A percentile compares a stretch with the other conserved stretches of the same genome.
phyloP scores from a whole-genome alignment of 64 coral and sea anemone genomes.

The Montipora efflorescens region DNA sequence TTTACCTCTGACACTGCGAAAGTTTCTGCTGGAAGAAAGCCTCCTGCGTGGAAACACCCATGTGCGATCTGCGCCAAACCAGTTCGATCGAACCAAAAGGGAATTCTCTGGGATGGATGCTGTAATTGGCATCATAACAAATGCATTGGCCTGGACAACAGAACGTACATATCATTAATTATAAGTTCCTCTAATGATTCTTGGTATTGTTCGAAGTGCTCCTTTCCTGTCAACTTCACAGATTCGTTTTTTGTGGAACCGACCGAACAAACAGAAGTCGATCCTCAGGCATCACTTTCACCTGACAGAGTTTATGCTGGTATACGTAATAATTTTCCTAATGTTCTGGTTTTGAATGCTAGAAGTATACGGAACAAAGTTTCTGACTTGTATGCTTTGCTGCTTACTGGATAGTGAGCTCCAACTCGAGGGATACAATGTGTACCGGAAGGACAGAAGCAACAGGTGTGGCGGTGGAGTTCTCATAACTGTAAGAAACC shows the following conservation, averaged over 20 bases:
- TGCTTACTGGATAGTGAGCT: conserved; percentile 14
- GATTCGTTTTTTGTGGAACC: conserved; percentile 54
- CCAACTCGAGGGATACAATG: too few relatives aligned
- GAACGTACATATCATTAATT: conserved; percentile 22
- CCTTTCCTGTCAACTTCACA: conserved; percentile 57
- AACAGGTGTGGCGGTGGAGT: conserved; percentile 55
- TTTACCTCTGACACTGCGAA: neutral
- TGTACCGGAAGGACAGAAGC: neutral
- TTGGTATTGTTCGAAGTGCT: conserved; percentile 45
- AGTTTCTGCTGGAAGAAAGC: conserved; percentile 1
- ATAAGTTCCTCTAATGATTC: conserved; percentile 48
- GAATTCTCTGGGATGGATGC: conserved; percentile 19
- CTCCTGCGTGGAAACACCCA: conserved; percentile 38
- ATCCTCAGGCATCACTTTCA: neutral
- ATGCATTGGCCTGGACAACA: conserved; percentile 54
- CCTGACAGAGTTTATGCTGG: neutral
- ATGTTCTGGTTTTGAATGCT: too few relatives aligned
- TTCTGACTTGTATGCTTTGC: conserved; percentile 39
- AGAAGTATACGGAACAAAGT: conserved; percentile 23
- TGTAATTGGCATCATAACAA: conserved; percentile 61
- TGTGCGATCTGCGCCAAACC: conserved; percentile 2
- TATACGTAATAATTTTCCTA: neutral
- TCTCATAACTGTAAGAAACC: conserved; percentile 51
- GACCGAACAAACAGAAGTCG: too few relatives aligned
- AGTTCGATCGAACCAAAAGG: conserved; percentile 46